phyloP scores from a whole-genome alignment of 2,113 vertebrate species.

The Corvus moneduloides region DNA sequence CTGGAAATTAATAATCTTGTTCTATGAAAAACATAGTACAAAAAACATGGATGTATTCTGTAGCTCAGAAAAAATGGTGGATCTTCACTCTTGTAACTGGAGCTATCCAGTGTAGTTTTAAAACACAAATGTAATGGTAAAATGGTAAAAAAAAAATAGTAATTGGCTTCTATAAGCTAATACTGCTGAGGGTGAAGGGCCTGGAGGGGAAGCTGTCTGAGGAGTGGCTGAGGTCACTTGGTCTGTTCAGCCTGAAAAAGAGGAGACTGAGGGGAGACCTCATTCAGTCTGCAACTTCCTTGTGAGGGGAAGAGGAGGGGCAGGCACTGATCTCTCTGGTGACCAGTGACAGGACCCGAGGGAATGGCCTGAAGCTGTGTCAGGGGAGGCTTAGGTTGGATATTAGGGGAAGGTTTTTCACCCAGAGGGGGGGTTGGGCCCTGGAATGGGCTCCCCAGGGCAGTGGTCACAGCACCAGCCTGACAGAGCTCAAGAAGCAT shows the following conservation, averaged over 20 bases:
- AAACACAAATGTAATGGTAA: background rate
- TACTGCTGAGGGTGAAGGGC: background rate
- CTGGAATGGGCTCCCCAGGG: background rate
- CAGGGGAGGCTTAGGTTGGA: background rate
- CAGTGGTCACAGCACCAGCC: background rate
- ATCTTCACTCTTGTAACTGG: background rate
- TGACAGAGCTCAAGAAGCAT: background rate
- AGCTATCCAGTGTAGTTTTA: background rate
- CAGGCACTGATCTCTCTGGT: background rate
- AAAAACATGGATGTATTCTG: background rate
- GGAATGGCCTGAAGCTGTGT: background rate
- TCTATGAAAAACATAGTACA: background rate
- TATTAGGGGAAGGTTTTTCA: background rate
- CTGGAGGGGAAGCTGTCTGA: background rate
- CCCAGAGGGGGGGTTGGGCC: rapidly evolving
- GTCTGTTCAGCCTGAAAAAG: background rate
- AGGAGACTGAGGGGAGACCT: too few species aligned
- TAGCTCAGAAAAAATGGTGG: background rate
- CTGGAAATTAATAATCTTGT: background rate
- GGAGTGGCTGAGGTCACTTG: background rate
- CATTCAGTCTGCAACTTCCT: background rate
- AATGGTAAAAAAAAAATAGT: background rate
- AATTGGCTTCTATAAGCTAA: background rate
- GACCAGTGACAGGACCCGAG: rapidly evolving
- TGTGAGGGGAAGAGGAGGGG: background rate